Evolutionary conservation across 2,113 vertebrate genomes (phyloP), one percentile per base, ranked within the genome.

Genomic region (Lethenteron camtschaticum): DNA sequence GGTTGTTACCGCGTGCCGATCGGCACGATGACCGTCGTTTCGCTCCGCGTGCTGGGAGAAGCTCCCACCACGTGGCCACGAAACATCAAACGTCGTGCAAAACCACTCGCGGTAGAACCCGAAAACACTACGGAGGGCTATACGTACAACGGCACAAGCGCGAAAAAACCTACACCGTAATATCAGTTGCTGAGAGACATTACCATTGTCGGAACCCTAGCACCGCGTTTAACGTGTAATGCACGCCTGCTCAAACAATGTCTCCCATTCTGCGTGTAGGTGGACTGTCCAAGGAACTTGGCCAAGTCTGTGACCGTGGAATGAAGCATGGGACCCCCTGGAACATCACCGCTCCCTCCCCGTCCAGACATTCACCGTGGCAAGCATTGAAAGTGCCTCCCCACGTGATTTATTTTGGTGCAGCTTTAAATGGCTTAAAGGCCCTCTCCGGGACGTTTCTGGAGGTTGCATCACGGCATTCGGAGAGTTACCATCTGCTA

Each of bases 271-370:
- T 75, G 20, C 76, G 76, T 77, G 56, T 79, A 96, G 90, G 92
- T 96, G 80, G 92, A 99, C 81, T 99, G 88, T 70, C 94, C 94
- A 74, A 85, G 92, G 81, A 99, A 99, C 80, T 81, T 96, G 82
- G 92, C 94, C 79, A 99, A 95, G 80, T 90, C 89, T 7, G 94
- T 96, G 75, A 99, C 94, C 9, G 94, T 96, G 58, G 90, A 96
- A 78, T 99, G 81, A 88, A 77, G 56, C 41, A 12, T 74, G 73
- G 69, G 11, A 16, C n/a, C 41, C 63, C 66, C 58, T 63, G 18
- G 20, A 55, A 55, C 55, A 41, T 41, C 41, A 41, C 41, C 41
- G 41, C 41, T 41, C 41, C 41, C 41, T 41, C 41, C 41, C 41
- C 41, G 41, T 41, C 41, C 41, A 41, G 41, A 41, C 41, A 41